Evolutionary conservation across 92 coral and sea anemone species (phyloP).

Genomic region (Pocillopora grandis): DNA sequence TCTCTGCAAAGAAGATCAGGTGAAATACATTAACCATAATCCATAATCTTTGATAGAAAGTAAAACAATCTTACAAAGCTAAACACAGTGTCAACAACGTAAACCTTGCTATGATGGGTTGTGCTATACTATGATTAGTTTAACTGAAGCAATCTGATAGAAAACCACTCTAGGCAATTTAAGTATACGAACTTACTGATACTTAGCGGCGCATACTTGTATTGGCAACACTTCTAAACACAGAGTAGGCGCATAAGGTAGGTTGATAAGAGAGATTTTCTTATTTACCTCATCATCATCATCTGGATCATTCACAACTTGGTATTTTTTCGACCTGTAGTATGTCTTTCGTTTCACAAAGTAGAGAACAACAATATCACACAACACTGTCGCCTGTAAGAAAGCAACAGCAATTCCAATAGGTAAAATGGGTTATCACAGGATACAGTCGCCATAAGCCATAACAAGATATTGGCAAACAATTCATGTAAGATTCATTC

Average conservation of each 20-base stretch:
- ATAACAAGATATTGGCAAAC: too few species aligned
- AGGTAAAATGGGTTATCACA: too few species aligned
- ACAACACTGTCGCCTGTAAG: conserved; percentile 79
- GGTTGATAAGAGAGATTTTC: neutral
- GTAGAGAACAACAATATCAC: conserved; percentile 79
- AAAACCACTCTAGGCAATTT: too few species aligned
- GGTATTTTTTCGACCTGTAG: conserved; percentile 77
- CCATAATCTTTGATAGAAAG: neutral
- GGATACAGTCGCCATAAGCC: neutral
- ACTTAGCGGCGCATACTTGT: too few species aligned
- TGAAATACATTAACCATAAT: neutral
- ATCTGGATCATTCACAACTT: conserved; percentile 64
- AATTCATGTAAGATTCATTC: too few species aligned
- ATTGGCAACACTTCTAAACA: too few species aligned
- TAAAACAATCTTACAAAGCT: too few species aligned
- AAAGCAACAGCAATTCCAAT: neutral
- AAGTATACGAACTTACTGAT: too few species aligned
- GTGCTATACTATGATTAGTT: too few species aligned
- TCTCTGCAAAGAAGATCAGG: neutral
- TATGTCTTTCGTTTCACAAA: conserved; percentile 65
- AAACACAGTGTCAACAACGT: too few species aligned
- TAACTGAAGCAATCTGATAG: too few species aligned
- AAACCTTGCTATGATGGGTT: too few species aligned
- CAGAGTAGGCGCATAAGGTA: neutral
- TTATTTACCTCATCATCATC: conserved; percentile 43